phyloP scores from a whole-genome alignment of 2,888 invertebrate species.

The Drosophila mettleri region DNA sequence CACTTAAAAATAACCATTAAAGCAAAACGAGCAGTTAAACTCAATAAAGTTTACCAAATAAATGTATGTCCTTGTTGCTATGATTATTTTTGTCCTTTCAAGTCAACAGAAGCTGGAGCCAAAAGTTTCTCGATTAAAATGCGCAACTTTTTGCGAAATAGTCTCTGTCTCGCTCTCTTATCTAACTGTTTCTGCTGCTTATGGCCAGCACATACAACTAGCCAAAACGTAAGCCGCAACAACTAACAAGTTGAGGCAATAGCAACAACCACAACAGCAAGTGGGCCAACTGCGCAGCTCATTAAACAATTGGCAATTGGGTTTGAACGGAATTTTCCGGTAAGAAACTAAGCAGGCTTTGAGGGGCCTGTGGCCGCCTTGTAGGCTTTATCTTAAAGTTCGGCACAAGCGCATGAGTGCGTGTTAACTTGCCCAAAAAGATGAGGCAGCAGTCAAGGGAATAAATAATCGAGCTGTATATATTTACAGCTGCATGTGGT shows the following conservation, averaged over 20 bases:
- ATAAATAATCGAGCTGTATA: constrained; percentile 6
- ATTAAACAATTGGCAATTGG: constrained; percentile 74
- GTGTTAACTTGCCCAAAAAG: constrained; percentile 40
- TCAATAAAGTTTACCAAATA: constrained; percentile 18
- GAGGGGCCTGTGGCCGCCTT: constrained; percentile 3
- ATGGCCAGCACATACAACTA: constrained; percentile 37
- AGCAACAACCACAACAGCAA: constrained; percentile 34
- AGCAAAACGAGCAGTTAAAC: constrained; percentile 13
- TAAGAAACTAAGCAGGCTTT: constrained; percentile 60
- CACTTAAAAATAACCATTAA: constrained; percentile 20
- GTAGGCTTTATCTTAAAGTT: constrained; percentile 57
- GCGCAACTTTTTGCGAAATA: constrained; percentile 66
- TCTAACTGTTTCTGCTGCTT: constrained; percentile 74
- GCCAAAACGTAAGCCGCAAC: constrained; percentile 29
- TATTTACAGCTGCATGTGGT: constrained; percentile 29
- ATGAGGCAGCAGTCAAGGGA: constrained; percentile 1
- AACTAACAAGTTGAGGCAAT: constrained; percentile 33
- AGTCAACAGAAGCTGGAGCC: constrained; percentile 39
- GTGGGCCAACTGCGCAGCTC: constrained; percentile 59
- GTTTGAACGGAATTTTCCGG: constrained; percentile 27
- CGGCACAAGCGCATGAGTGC: constrained; percentile 46
- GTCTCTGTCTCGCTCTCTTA: constrained; percentile 41
- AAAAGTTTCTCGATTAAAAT: constrained; percentile 77
- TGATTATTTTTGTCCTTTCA: constrained; percentile 31
- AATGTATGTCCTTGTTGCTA: constrained; percentile 16